These are phyloP conservation scores for Pomatorhinus ruficollis DNA, from an alignment of 2,113 vertebrate genomes.

Conservation along the genomic window DNA sequence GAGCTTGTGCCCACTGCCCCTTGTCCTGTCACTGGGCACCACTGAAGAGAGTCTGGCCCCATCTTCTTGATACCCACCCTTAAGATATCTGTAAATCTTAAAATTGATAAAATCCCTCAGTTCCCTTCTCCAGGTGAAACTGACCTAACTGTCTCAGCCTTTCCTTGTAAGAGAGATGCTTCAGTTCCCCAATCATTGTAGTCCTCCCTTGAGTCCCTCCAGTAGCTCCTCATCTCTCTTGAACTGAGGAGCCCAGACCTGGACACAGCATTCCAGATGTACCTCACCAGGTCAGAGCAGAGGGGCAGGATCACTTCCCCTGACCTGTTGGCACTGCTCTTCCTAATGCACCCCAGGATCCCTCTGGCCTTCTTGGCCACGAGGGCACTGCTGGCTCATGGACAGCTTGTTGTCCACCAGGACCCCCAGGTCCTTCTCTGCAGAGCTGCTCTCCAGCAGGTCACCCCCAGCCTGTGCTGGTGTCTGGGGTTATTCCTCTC, in stretches of 20 bases:
- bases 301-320: not conserved
- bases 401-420: not conserved
- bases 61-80: not conserved
- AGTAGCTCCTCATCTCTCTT: not conserved
- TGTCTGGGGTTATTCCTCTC: fast-evolving
- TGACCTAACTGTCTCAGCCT: not conserved
- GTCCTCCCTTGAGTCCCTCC: not conserved
- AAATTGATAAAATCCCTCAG: not conserved
- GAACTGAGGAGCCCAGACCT: fast-evolving
- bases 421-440: not conserved
- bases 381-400: not conserved
- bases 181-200: fast-evolving
- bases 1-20: not conserved
- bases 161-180: not conserved
- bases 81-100: not conserved
- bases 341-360: not conserved
- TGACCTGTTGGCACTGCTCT: not conserved
- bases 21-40: not conserved
- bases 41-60: not conserved
- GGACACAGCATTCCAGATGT: not conserved
- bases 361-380: not conserved
- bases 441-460: not conserved
- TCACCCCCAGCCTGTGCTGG: not conserved
- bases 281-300: not conserved
- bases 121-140: not conserved